These are phyloP conservation scores for Colletes gigas DNA, from an alignment of 1,140 invertebrate genomes.

Conservation along the genomic window DNA sequence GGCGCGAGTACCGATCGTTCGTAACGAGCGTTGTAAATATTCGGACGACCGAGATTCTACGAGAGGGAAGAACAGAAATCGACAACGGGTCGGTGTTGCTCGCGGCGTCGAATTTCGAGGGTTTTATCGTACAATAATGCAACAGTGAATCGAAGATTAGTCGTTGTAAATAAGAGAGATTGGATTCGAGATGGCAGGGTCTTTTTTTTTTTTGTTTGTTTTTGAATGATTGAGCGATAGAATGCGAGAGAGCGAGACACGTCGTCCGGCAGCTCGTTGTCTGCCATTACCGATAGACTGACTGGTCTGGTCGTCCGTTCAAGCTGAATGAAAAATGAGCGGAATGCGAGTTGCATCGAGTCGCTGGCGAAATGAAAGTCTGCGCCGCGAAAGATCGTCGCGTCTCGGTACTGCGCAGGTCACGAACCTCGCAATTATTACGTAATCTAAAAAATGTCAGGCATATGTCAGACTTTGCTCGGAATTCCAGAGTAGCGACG, in stretches of 20 bases:
- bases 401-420: background rate
- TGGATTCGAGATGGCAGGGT: background rate
- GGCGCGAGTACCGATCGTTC: constrained; percentile 8
- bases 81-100: background rate
- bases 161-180: constrained; percentile 24
- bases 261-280: constrained; percentile 36
- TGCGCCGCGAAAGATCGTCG: background rate
- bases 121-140: background rate
- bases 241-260: constrained; percentile 13
- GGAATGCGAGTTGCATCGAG: constrained; percentile 17
- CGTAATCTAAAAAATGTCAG: constrained; percentile 24
- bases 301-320: constrained; percentile 64
- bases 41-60: constrained; percentile 29
- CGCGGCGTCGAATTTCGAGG: background rate
- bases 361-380: constrained; percentile 22
- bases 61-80: background rate
- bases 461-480: constrained; percentile 23
- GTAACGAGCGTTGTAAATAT: constrained; percentile 25
- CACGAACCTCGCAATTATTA: background rate
- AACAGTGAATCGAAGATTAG: background rate
- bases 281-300: constrained; percentile 68
- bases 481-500: constrained; percentile 3
- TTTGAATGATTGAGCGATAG: constrained; percentile 20
- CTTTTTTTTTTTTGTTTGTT: too few relatives aligned
- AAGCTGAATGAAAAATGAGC: background rate